phyloP scores from a whole-genome alignment of 2,888 invertebrate genomes.

The Ochropleura leucogaster region DNA sequence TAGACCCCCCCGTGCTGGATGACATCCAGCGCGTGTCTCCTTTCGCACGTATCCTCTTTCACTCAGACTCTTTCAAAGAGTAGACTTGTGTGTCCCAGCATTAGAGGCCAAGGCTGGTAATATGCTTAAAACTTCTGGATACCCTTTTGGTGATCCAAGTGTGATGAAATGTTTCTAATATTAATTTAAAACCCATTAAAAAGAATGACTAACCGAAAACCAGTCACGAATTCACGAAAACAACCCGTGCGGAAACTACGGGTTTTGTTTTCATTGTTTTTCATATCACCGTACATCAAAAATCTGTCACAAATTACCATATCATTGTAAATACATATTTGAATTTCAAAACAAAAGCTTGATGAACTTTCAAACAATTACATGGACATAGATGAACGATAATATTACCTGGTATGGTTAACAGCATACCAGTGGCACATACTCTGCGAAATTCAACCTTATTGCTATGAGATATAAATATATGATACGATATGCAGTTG shows the following conservation, averaged over 20 bases:
- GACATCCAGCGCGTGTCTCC: too few relatives aligned
- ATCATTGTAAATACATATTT: conserved; percentile 13
- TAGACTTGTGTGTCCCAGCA: too few relatives aligned
- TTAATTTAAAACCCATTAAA: conserved; percentile 9
- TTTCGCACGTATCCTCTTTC: too few relatives aligned
- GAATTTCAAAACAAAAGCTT: conserved; percentile 46
- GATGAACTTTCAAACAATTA: conserved; percentile 41
- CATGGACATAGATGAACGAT: conserved; percentile 32
- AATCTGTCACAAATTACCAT: conserved; percentile 41
- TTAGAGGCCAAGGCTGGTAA: too few relatives aligned
- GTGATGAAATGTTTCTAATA: background rate
- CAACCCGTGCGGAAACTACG: conserved; percentile 3
- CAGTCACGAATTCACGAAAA: conserved; percentile 5
- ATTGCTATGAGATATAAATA: background rate
- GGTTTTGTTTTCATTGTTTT: conserved; percentile 22
- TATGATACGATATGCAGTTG: too few relatives aligned
- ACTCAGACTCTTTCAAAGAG: too few relatives aligned
- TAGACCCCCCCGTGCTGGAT: too few relatives aligned
- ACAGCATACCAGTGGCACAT: background rate
- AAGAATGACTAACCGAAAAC: conserved; percentile 17
- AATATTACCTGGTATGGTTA: conserved; percentile 15
- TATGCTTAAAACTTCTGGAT: background rate
- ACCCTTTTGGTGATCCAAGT: background rate
- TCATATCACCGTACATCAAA: conserved; percentile 32
- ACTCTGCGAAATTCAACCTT: background rate